Percentiles rank a stretch among this genome's conserved stretches.
These are phyloP conservation scores for Epizoanthus stellaris DNA, from an alignment of 92 coral and sea anemone genomes.

Conservation along the genomic window DNA sequence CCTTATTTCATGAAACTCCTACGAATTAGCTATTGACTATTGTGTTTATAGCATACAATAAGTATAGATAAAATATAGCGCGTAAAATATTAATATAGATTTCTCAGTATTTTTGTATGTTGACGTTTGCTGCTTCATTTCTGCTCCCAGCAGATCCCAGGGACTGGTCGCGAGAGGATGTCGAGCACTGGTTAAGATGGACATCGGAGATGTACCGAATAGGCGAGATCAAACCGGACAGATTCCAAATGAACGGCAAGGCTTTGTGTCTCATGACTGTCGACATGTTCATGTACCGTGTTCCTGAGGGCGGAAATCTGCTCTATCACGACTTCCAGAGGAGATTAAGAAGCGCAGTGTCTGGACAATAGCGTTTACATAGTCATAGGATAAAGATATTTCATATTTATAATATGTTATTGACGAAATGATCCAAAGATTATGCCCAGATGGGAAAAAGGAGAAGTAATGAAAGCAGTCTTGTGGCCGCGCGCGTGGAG, in stretches of 20 bases:
- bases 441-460: conserved; percentile 6
- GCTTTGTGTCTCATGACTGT: conserved; percentile 97
- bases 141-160: conserved; percentile 84
- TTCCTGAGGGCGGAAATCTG: conserved; percentile 93
- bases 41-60: too few relatives aligned
- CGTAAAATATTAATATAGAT: too few relatives aligned
- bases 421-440: neutral
- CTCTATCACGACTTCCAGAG: conserved; percentile 96
- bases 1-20: too few relatives aligned
- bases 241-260: conserved; percentile 99
- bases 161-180: conserved; percentile 94
- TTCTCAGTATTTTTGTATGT: neutral
- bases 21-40: too few relatives aligned
- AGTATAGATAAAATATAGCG: too few relatives aligned
- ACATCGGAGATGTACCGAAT: conserved; percentile 82
- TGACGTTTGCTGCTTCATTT: neutral
- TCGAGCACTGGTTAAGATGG: conserved; percentile 89
- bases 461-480: neutral
- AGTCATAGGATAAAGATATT: conserved; percentile 7
- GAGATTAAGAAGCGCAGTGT: conserved; percentile 84
- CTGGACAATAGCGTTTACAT: conserved; percentile 47
- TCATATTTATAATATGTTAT: conserved; percentile 27
- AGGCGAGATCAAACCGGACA: conserved; percentile 76
- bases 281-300: conserved; percentile 97
- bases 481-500: conserved; percentile 1